Conservation (phyloP, 2,888 invertebrate species). For the Aporophyla nigra region DNA sequence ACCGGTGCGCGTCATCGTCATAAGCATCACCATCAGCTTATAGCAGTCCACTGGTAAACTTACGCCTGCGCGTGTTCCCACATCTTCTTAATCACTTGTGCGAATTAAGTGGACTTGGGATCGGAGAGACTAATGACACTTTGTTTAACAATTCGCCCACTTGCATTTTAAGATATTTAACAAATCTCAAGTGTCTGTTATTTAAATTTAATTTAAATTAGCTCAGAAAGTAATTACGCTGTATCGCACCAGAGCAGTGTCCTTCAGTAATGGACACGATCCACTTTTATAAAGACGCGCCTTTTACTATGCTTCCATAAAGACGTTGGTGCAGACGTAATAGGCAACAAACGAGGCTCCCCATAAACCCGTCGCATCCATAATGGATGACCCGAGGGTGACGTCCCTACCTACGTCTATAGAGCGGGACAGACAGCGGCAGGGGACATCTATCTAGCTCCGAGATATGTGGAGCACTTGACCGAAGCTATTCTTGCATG, state of each 20-base stretch:
- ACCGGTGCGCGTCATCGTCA: background rate
- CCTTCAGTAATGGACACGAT: background rate
- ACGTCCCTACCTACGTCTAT: background rate
- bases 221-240: background rate
- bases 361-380: constrained; percentile 33
- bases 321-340: constrained; percentile 12
- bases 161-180: background rate
- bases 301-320: constrained; percentile 1
- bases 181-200: background rate
- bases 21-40: background rate
- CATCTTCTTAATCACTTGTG: background rate
- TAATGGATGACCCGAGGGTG: constrained; percentile 43
- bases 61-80: background rate
- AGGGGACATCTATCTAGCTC: constrained; percentile 39
- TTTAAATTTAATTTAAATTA: background rate
- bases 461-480: background rate
- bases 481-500: background rate
- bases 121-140: background rate
- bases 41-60: background rate
- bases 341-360: constrained; percentile 34
- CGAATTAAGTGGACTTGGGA: background rate
- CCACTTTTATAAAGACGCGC: background rate
- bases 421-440: constrained; percentile 29
- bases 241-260: background rate
- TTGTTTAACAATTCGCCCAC: background rate